phyloP scores from a whole-genome alignment of 2,113 vertebrate species.

The Hippocampus mohnikei region DNA sequence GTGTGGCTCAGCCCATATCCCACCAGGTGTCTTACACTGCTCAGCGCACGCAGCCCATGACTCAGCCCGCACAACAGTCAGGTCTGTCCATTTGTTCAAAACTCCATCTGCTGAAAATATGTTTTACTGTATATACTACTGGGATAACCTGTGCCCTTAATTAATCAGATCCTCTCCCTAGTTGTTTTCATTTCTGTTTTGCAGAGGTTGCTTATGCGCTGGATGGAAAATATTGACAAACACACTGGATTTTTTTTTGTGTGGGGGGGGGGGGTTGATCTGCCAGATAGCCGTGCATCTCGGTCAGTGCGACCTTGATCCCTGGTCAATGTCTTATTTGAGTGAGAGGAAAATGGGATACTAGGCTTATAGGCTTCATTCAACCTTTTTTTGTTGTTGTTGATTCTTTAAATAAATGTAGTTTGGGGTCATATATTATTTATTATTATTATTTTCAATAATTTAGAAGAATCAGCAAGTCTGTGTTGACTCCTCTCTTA shows the following conservation, averaged over 20 bases:
- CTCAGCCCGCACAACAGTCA: conserved; percentile 91
- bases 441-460: too few species aligned
- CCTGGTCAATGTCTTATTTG: background rate
- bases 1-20: conserved; percentile 80
- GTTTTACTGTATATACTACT: background rate
- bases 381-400: background rate
- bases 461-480: background rate
- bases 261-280: too few species aligned
- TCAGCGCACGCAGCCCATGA: conserved; percentile 88
- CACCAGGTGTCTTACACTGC: conserved; percentile 95
- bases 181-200: conserved; percentile 8
- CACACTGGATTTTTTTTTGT: conserved; percentile 35
- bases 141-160: background rate
- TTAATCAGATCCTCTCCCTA: background rate
- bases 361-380: background rate
- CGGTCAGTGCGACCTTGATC: conserved; percentile 21
- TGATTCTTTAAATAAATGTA: background rate
- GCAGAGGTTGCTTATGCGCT: conserved; percentile 27
- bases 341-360: background rate
- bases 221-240: conserved; percentile 29
- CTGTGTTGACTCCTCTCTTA: background rate
- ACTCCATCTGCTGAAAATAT: background rate
- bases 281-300: conserved; percentile 26
- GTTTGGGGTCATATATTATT: background rate
- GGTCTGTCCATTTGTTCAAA: conserved; percentile 71